Evolutionary conservation across 2,113 vertebrate species (phyloP).

Genomic region (Ceyx cyanopectus): DNA sequence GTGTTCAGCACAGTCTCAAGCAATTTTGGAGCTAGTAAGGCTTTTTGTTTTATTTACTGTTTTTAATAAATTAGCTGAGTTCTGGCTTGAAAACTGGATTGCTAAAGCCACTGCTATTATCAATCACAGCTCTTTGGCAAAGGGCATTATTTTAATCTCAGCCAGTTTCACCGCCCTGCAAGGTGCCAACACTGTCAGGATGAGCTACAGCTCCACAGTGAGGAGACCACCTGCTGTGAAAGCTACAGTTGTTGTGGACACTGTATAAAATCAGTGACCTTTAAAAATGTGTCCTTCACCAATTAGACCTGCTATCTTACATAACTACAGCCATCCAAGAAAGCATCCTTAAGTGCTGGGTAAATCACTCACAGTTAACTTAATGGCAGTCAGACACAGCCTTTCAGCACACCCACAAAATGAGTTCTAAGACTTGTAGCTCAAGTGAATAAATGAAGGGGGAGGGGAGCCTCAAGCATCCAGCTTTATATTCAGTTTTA

Average conservation of each 20-base stretch:
- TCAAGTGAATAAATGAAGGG: background rate
- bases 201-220: background rate
- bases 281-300: conserved; percentile 46
- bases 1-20: background rate
- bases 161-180: background rate
- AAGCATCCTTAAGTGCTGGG: conserved; percentile 15
- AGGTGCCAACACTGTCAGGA: background rate
- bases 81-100: conserved; percentile 8
- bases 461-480: background rate
- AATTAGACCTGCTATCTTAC: background rate
- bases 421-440: background rate
- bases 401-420: conserved; percentile 31
- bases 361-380: conserved; percentile 4
- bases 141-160: background rate
- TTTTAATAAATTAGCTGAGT: conserved; percentile 26
- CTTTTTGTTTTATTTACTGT: background rate
- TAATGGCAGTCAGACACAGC: conserved; percentile 25
- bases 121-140: conserved; percentile 25
- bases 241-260: conserved; percentile 22
- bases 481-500: background rate
- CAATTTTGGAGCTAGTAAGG: background rate
- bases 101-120: background rate
- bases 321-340: conserved; percentile 4
- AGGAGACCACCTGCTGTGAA: conserved; percentile 30
- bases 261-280: conserved; percentile 19